Base-by-base conservation (phyloP, 2,113 vertebrate genomes). In the human region DNA sequence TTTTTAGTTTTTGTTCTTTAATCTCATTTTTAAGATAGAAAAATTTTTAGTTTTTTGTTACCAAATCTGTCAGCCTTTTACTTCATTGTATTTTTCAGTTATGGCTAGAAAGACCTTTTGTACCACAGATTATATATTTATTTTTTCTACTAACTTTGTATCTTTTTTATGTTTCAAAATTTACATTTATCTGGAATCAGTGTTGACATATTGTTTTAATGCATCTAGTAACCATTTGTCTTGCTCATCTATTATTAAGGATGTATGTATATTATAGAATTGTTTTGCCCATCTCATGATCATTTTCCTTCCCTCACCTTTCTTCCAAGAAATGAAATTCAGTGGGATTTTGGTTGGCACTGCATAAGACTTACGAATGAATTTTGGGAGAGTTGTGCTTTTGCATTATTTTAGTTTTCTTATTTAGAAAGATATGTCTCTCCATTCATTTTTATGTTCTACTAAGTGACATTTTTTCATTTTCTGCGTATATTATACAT, bases 1-100 rank as follows among this genome's bases (percentile, higher is more conserved):
- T 52, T 57, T 75, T 30, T 8, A 27, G 68, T 38, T 90, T 68
- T 81, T 68, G 80, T 57, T 64, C 4, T 59, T 96, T 38, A 40
- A 45, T 59, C 70, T 72, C 81, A 59, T 57, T 84, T 96, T 96
- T 89, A 89, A 80, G 40, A 75, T 18, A 61, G 61, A 55, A 94
- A 86, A 73, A 12, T 27, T 40, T 59, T 87, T 93, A 57, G 38
- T 6, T 38, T 86, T 94, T 95, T 76, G 6, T 50, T 73, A 32
- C 6, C 57, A 94, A 57, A 35, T 85, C 14, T 94, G 12, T 35
- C 70, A 79, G 14, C 8, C 59, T 96, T 82, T 87, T 55, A 57
- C 66, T 82, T 87, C n/a, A 4, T 14, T 95, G 1, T 78, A 45
- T 78, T 92, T 93, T 89, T 75, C 52, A 50, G 0, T 89, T 92